Percentiles rank a stretch among this genome's conserved stretches.
phyloP scores from a whole-genome alignment of 2,888 invertebrate species.

The Diploptera punctata region DNA sequence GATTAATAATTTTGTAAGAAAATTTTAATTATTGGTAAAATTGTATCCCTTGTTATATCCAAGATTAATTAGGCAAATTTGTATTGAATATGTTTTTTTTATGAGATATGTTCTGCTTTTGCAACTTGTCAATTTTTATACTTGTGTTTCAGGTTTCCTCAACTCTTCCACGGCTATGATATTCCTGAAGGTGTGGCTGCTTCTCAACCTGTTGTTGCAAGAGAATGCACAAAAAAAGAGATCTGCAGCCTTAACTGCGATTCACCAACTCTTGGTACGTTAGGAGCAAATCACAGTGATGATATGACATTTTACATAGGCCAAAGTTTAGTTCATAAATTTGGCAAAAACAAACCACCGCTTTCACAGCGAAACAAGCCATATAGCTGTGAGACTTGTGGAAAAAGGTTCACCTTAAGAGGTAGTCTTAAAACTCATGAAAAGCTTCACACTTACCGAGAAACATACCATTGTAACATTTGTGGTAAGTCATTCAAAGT shows the following conservation, averaged over 20 bases:
- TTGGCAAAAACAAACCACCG: background rate
- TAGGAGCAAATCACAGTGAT: conserved; percentile 16
- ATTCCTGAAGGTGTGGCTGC: conserved; percentile 1
- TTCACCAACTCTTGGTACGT: background rate
- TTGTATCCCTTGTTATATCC: too few relatives aligned
- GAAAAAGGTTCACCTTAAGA: conserved; percentile 16
- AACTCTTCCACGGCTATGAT: conserved; percentile 20
- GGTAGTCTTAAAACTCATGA: conserved; percentile 18
- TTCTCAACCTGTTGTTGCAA: background rate
- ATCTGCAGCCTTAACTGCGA: background rate
- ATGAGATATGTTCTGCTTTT: too few relatives aligned
- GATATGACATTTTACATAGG: conserved; percentile 22
- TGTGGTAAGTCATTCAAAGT: conserved; percentile 26
- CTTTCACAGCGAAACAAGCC: conserved; percentile 9
- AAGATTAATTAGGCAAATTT: too few relatives aligned
- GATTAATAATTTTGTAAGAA: too few relatives aligned
- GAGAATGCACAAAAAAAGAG: conserved; percentile 10
- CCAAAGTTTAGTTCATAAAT: conserved; percentile 8
- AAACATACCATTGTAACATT: background rate
- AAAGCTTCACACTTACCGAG: conserved; percentile 5
- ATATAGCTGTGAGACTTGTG: conserved; percentile 4
- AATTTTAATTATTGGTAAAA: too few relatives aligned
- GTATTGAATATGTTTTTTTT: too few relatives aligned
- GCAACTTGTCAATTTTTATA: too few relatives aligned
- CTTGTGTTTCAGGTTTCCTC: conserved; percentile 16